These are phyloP conservation scores for Stigmatopora nigra DNA, from an alignment of 2,113 vertebrate genomes.

Conservation along the genomic window DNA sequence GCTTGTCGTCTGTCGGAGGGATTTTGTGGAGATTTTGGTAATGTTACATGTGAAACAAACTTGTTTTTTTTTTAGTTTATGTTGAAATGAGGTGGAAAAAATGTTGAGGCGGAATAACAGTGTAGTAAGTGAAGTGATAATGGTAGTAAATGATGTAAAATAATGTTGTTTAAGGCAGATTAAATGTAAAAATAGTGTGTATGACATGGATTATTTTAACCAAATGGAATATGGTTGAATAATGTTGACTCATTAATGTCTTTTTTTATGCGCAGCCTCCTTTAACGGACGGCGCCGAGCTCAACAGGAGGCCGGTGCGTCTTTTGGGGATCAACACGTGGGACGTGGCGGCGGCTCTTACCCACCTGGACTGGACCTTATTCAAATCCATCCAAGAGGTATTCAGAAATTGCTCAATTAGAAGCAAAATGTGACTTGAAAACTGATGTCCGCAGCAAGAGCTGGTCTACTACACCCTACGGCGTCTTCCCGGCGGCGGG, in stretches of 20 bases:
- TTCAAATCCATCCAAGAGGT: conserved; percentile 97
- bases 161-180: too few species aligned
- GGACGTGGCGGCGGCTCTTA: conserved; percentile 90
- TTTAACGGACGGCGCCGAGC: conserved; percentile 83
- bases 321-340: conserved; percentile 96
- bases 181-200: too few species aligned
- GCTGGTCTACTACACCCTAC: conserved; percentile 92
- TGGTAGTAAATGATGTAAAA: too few species aligned
- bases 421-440: too few species aligned
- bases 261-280: conserved; percentile 70
- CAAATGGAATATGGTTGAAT: too few species aligned
- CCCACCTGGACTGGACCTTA: conserved; percentile 92
- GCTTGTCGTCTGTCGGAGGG: conserved; percentile 82
- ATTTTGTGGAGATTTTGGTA: conserved; percentile 87
- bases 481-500: conserved; percentile 76
- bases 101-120: too few species aligned
- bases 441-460: conserved; percentile 78
- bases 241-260: background rate
- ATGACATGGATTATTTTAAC: too few species aligned
- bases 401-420: background rate
- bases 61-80: too few species aligned
- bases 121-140: too few species aligned
- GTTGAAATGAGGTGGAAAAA: too few species aligned
- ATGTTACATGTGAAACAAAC: background rate
- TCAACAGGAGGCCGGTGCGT: conserved; percentile 81